Percentiles rank a stretch among this genome's conserved stretches.
Conservation (phyloP, 2,113 vertebrate species). For the Myotis lucifugus region DNA sequence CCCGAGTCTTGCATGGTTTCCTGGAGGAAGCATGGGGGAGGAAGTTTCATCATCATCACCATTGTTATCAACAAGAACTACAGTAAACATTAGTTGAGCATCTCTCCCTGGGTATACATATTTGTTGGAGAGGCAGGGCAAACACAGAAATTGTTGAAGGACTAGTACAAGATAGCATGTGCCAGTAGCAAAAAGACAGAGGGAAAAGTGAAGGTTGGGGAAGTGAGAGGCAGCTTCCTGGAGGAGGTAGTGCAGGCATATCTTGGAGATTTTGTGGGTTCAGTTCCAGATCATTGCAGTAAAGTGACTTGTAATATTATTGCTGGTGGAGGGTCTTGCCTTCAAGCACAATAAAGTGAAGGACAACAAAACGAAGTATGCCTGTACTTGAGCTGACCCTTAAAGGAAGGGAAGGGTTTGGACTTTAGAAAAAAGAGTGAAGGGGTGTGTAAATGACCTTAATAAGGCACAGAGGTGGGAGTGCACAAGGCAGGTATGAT, state of each 20-base stretch:
- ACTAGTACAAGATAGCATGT: not conserved
- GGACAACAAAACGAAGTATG: not conserved
- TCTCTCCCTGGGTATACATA: not conserved
- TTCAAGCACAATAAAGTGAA: not conserved
- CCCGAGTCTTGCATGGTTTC: conserved; percentile 21
- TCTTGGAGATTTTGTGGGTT: not conserved
- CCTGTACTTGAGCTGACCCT: not conserved
- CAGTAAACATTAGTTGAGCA: not conserved
- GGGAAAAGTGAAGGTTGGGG: not conserved
- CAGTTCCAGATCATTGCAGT: not conserved
- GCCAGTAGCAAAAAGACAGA: not conserved
- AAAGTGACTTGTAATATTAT: not conserved
- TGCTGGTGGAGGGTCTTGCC: not conserved
- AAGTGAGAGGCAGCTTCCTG: not conserved
- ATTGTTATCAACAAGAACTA: conserved; percentile 22
- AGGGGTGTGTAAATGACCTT: not conserved
- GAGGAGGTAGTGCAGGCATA: not conserved
- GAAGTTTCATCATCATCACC: conserved; percentile 16
- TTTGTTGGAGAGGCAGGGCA: not conserved
- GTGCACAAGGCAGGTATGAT: not conserved
- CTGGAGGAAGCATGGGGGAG: conserved; percentile 23
- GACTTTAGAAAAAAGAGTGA: not conserved
- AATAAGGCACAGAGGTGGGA: not conserved
- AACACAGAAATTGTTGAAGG: conserved; percentile 22
- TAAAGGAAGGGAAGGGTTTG: not conserved